Evolutionary conservation across 2,113 vertebrate species (phyloP).

Genomic region (Chauna torquata): DNA sequence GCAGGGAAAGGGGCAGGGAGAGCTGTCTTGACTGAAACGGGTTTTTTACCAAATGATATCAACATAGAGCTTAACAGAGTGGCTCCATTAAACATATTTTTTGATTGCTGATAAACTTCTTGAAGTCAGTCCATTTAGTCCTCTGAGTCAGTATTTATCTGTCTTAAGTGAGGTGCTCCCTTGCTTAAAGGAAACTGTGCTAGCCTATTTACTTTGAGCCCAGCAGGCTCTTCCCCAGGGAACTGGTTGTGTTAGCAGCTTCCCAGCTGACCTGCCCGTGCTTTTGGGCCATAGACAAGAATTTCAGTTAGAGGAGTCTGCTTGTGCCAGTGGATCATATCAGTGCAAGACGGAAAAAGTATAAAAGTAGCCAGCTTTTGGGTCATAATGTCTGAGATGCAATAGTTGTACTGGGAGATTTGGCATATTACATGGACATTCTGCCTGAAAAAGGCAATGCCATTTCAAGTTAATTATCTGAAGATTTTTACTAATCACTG

Average conservation of each 20-base stretch:
- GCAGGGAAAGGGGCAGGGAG: not conserved
- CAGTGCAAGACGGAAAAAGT: not conserved
- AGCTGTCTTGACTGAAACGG: not conserved
- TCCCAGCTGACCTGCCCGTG: not conserved
- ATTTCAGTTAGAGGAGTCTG: not conserved
- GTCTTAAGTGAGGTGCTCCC: not conserved
- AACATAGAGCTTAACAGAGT: not conserved
- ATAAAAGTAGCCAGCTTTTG: not conserved
- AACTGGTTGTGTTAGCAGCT: not conserved
- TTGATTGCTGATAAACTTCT: not conserved
- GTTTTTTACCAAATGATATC: not conserved
- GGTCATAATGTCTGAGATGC: not conserved
- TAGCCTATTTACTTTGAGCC: not conserved
- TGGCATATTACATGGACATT: not conserved
- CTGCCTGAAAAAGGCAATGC: not conserved
- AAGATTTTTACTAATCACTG: not conserved
- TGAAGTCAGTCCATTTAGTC: not conserved
- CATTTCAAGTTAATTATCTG: not conserved
- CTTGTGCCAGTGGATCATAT: not conserved
- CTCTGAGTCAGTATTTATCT: not conserved
- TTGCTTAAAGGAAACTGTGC: not conserved
- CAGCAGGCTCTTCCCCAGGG: not conserved
- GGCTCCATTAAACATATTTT: not conserved
- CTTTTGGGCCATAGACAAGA: not conserved
- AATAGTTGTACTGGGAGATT: not conserved